Base-by-base conservation (phyloP, 1,140 invertebrate genomes). In the Melanaphis sacchari region DNA sequence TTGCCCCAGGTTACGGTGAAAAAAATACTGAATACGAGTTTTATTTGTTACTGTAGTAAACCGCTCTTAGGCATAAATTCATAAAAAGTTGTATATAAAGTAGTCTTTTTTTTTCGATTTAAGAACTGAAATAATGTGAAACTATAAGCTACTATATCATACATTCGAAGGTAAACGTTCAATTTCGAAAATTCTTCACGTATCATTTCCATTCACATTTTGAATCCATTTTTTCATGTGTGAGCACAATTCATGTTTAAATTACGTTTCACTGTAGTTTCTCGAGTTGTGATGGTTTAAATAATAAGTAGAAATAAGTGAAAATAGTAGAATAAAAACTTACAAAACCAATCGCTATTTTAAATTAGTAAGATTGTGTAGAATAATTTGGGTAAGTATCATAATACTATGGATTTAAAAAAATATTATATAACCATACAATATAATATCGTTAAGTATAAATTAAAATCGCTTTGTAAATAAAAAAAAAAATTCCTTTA, bases 51-150 rank as follows among this genome's bases (percentile, higher is more conserved):
- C 36, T 49, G 7, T 26, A 5, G 22, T 40, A 89, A 89, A 88
- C 49, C 49, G 36, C 88, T 89, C 88, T 40, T 38, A 36, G 88
- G 36, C 24, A 52, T 24, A 89, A 89, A 89, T 54, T 89, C 49
- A 49, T 89, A 89, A 89, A 89, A 54, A 22, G 46, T 46, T 87
- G 38, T 43, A 40, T 89, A 89, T 54, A 89, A 89, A 89, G 21
- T 36, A 38, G 46, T 22, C 0, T 43, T 49, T 52, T 89, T 87
- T 43, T 87, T 87, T 49, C 36, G n/a, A 40, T 89, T 54, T 89
- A 15, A 54, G 11, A n/a, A 38, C 88, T 54, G 21, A 21, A 89
- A 89, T 87, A 87, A n/a, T 84, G 38, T 41, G 40, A 40, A 84
- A 41, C 84, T 46, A n/a, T 43, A 87, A n/a, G 84, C 41, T 87